A percentile compares a stretch with the other conserved stretches of the same genome.
Conservation (phyloP, 2,797 vertebrate genomes). For the Trematomus bernacchii region DNA sequence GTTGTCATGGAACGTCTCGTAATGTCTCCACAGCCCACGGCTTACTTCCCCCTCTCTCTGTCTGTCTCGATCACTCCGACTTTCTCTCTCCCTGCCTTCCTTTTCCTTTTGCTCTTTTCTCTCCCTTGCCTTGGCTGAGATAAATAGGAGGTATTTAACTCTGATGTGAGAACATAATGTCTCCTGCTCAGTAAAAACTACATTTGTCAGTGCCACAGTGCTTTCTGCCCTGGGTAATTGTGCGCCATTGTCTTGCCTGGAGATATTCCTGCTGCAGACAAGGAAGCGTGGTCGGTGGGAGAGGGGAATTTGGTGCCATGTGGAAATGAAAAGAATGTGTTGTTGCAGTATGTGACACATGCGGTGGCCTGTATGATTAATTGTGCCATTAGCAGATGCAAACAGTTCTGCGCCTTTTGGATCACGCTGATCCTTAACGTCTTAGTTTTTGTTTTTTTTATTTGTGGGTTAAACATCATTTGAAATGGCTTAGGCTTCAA, state of each 20-base stretch:
- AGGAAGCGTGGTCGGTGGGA: constrained; percentile 65
- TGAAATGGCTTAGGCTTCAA: constrained; percentile 6
- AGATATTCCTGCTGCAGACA: constrained; percentile 75
- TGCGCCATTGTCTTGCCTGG: constrained; percentile 82
- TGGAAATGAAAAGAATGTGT: constrained; percentile 74
- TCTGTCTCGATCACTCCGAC: constrained; percentile 66
- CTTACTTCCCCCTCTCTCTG: constrained; percentile 58
- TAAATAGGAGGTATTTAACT: constrained; percentile 85
- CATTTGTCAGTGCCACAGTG: constrained; percentile 86
- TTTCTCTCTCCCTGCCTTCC: constrained; percentile 51
- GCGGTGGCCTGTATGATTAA: constrained; percentile 73
- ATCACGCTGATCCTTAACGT: constrained; percentile 31
- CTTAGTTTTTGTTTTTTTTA: constrained; percentile 47
- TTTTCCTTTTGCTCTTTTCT: constrained; percentile 48
- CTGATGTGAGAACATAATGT: constrained; percentile 84
- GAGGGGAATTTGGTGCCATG: constrained; percentile 62
- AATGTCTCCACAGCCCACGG: constrained; percentile 65
- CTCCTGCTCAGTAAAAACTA: constrained; percentile 82
- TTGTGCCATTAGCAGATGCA: constrained; percentile 71
- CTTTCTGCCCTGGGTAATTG: constrained; percentile 83
- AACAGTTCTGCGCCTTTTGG: constrained; percentile 48
- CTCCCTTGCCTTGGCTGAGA: constrained; percentile 67
- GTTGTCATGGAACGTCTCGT: constrained; percentile 83
- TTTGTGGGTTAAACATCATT: constrained; percentile 35
- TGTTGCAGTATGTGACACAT: constrained; percentile 70